Conservation (phyloP, 2,797 vertebrate species). For the Scolopax bukidnonensis region DNA sequence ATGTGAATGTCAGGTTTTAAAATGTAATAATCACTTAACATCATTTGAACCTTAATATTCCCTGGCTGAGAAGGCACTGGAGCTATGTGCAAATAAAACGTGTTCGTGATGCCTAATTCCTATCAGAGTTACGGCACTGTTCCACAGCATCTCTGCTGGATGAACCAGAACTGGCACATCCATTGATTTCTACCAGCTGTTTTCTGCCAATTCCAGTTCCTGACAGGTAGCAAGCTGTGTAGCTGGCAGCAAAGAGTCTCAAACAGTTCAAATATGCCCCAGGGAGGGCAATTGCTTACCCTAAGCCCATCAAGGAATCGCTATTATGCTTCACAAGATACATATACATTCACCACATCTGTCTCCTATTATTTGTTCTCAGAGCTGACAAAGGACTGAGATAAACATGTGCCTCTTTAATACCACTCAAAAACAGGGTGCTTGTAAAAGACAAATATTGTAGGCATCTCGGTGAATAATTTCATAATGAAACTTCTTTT, state of each 20-base stretch:
- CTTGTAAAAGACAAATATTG: conserved; percentile 59
- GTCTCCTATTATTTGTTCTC: conserved; percentile 78
- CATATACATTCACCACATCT: conserved; percentile 79
- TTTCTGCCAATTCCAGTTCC: conserved; percentile 76
- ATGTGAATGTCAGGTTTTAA: background rate
- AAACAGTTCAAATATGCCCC: conserved; percentile 71
- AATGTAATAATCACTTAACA: conserved; percentile 11
- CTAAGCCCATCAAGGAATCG: conserved; percentile 77
- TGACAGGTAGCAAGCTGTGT: conserved; percentile 82
- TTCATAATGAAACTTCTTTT: conserved; percentile 71
- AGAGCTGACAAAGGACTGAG: conserved; percentile 74
- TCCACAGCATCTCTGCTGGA: conserved; percentile 58
- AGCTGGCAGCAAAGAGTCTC: conserved; percentile 73
- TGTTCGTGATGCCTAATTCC: conserved; percentile 23
- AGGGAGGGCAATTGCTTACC: conserved; percentile 79
- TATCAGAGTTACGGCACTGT: conserved; percentile 15
- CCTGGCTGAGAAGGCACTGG: background rate
- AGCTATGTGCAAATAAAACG: conserved; percentile 14
- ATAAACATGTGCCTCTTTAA: conserved; percentile 74
- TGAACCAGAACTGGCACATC: conserved; percentile 70
- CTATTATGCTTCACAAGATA: conserved; percentile 77
- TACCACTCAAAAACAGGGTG: conserved; percentile 57
- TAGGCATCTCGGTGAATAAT: conserved; percentile 67
- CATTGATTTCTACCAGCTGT: conserved; percentile 74
- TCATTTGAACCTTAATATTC: conserved; percentile 16